Conservation (phyloP, 1,140 invertebrate genomes). For the Apis cerana region DNA sequence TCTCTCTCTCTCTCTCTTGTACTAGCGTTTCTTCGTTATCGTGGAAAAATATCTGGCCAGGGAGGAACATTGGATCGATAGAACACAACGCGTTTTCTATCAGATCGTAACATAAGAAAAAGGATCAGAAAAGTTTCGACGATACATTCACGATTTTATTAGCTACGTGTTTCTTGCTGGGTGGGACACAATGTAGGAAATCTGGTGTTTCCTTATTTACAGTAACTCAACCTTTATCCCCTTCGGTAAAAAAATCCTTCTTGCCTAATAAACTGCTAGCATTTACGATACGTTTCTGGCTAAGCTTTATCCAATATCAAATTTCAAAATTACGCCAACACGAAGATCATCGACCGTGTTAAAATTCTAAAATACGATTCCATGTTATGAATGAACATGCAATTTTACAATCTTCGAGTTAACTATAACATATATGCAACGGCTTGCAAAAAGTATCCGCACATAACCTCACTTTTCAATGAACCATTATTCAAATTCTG, state of each 20-base stretch:
- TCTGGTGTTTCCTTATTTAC: constrained; percentile 43
- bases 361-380: neutral
- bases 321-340: neutral
- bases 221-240: constrained; percentile 17
- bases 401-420: too few species aligned
- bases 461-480: too few species aligned
- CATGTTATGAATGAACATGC: too few species aligned
- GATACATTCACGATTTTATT: constrained; percentile 40
- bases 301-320: neutral
- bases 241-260: neutral
- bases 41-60: constrained; percentile 18
- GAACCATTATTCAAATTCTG: too few species aligned
- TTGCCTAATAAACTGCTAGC: neutral
- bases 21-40: neutral
- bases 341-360: neutral
- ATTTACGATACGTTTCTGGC: neutral
- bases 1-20: neutral
- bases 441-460: too few species aligned
- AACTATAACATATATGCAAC: too few species aligned
- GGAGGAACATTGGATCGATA: constrained; percentile 48
- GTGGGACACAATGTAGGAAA: neutral
- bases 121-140: constrained; percentile 44
- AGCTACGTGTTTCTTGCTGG: neutral
- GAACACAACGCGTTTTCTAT: constrained; percentile 45
- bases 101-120: constrained; percentile 23